Conservation (phyloP, 2,888 invertebrate species). For the Pterobdella sp. region DNA sequence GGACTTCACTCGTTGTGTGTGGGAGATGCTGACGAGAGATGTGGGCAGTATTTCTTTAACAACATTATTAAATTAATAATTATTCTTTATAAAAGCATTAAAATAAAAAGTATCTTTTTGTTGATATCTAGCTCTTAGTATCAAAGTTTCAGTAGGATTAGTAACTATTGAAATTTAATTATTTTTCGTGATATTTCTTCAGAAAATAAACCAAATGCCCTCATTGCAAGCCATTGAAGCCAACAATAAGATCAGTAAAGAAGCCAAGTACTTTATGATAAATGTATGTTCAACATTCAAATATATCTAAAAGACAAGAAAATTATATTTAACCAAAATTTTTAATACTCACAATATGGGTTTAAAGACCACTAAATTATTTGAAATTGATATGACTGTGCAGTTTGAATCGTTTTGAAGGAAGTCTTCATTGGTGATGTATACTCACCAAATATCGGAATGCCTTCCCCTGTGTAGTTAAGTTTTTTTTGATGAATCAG, state of each 20-base stretch:
- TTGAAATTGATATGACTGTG: neutral
- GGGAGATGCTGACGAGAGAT: slow-evolving; percentile 19
- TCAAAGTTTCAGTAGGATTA: neutral
- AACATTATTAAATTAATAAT: neutral
- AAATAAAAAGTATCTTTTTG: neutral
- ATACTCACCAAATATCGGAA: no score
- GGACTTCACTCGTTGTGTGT: slow-evolving; percentile 15
- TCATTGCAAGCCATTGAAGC: neutral
- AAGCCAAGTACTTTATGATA: neutral
- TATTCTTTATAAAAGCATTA: neutral
- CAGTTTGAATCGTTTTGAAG: neutral
- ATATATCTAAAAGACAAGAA: no score
- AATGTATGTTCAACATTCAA: neutral
- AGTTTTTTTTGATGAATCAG: no score
- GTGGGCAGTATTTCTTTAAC: neutral
- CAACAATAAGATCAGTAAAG: neutral
- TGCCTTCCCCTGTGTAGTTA: no score
- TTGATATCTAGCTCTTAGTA: neutral
- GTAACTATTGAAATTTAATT: neutral
- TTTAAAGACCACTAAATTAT: neutral
- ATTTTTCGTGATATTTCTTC: neutral
- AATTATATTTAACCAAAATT: no score
- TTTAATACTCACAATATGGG: neutral
- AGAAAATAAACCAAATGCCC: neutral
- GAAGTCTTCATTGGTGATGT: no score